Base-by-base conservation (phyloP, 2,888 invertebrate species). In the Ornithoptera alexandrae region DNA sequence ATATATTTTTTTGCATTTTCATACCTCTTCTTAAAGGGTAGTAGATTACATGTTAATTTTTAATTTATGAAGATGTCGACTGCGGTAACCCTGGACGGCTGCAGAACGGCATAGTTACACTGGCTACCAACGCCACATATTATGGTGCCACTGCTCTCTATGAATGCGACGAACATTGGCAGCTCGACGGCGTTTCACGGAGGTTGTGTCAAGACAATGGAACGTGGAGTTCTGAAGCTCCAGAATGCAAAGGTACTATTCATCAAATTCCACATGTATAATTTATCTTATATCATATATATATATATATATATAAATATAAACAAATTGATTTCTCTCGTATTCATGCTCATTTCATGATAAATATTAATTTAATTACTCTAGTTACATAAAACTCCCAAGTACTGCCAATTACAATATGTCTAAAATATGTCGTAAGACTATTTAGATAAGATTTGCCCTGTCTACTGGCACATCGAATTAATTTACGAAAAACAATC, bases 61-160 rank as follows among this genome's bases (percentile, higher is more conserved):
- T 57, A 8, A 24, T 39, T 42, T 71, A 84, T 84, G 18, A 77
- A 97, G 97, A 95, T 85, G 97, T 98, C 60, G 97, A 98, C 82
- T 98, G 98, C 81, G 96, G 96, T 7, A 93, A 94, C 66, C 97
- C 97, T 0, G 94, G 94, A 5, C 93, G 94, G 5, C 93, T 97
- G 3, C 93, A 93, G 57, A 95, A 96, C 79, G 97, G 97, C 22
- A 94, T 94, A 78, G 95, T 97, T 71, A 96, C 95, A 0, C 86
- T 98, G 67, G 96, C 97, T 0, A 97, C 97, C 0, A 98, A 98
- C 83, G 97, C 95, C 0, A 97, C 98, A 0, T 97, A 97, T 83
- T 97, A 97, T 78, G 97, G 97, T 0, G 96, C 97, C 0, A 95
- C 96, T 2, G 97, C 95, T 0, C 91, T 97, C 10, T 98, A 98